phyloP scores from a whole-genome alignment of 2,888 invertebrate species.

The Margaritifera margaritifera region DNA sequence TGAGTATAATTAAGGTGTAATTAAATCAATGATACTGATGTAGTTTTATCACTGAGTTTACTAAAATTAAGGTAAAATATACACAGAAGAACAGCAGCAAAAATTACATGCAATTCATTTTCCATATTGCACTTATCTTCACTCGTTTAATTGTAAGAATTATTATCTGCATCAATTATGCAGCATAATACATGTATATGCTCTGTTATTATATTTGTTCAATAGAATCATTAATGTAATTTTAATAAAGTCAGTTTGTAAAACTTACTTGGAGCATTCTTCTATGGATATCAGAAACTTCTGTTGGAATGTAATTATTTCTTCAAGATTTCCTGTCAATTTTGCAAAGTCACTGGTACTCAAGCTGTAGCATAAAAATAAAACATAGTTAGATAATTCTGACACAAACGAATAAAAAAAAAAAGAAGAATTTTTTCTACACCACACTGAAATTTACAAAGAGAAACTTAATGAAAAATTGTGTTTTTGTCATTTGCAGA shows the following conservation, averaged over 20 bases:
- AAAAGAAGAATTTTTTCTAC: background rate
- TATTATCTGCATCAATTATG: too few relatives aligned
- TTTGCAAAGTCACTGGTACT: constrained; percentile 89
- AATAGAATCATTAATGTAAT: background rate
- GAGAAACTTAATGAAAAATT: background rate
- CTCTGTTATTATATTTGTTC: too few relatives aligned
- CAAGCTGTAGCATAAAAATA: constrained; percentile 78
- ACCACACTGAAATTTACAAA: background rate
- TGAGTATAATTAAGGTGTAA: too few relatives aligned
- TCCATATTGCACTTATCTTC: too few relatives aligned
- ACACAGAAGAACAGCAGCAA: too few relatives aligned
- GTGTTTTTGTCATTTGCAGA: background rate
- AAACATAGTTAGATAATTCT: background rate
- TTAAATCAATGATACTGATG: too few relatives aligned
- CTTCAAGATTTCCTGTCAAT: constrained; percentile 89
- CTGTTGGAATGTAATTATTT: constrained; percentile 89
- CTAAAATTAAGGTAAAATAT: too few relatives aligned
- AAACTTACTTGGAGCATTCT: constrained; percentile 80
- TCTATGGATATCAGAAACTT: constrained; percentile 86
- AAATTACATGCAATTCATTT: too few relatives aligned
- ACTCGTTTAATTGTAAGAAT: too few relatives aligned
- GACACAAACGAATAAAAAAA: background rate
- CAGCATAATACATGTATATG: too few relatives aligned
- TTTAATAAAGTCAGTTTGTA: background rate
- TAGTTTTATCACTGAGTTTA: too few relatives aligned